These are phyloP conservation scores for Typhlichthys subterraneus DNA, from an alignment of 2,797 vertebrate genomes.

Conservation along the genomic window DNA sequence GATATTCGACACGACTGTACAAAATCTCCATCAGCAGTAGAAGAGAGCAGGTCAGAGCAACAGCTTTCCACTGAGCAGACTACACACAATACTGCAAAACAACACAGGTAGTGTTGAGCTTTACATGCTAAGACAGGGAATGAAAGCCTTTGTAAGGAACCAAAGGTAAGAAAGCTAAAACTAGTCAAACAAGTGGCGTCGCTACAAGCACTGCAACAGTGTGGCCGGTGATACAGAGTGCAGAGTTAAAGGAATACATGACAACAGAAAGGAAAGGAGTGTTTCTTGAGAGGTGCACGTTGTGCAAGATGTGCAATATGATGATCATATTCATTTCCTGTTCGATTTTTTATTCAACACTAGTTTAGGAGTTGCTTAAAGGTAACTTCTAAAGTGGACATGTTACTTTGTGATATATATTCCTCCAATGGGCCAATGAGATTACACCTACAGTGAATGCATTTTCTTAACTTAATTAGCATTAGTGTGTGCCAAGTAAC, in stretches of 20 bases:
- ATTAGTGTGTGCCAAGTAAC: too few species aligned
- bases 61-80: conserved; percentile 12
- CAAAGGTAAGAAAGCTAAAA: conserved; percentile 40
- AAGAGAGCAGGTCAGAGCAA: conserved; percentile 31
- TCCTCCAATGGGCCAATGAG: too few species aligned
- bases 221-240: conserved; percentile 13
- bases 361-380: too few species aligned
- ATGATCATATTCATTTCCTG: background rate
- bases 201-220: conserved; percentile 32
- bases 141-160: conserved; percentile 40
- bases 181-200: conserved; percentile 32
- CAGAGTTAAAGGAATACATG: conserved; percentile 1
- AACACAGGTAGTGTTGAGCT: conserved; percentile 7
- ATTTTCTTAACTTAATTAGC: too few species aligned
- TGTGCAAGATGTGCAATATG: too few species aligned
- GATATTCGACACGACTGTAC: background rate
- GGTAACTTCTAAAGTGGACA: too few species aligned
- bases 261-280: background rate
- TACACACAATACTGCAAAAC: conserved; percentile 9
- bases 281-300: background rate
- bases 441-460: too few species aligned
- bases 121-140: conserved; percentile 14
- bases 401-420: too few species aligned
- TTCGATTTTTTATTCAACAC: background rate
- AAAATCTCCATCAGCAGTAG: conserved; percentile 5